Percentiles rank a stretch among this genome's conserved stretches.
Conservation (phyloP, 1,140 invertebrate genomes). For the Zophobas morio region DNA sequence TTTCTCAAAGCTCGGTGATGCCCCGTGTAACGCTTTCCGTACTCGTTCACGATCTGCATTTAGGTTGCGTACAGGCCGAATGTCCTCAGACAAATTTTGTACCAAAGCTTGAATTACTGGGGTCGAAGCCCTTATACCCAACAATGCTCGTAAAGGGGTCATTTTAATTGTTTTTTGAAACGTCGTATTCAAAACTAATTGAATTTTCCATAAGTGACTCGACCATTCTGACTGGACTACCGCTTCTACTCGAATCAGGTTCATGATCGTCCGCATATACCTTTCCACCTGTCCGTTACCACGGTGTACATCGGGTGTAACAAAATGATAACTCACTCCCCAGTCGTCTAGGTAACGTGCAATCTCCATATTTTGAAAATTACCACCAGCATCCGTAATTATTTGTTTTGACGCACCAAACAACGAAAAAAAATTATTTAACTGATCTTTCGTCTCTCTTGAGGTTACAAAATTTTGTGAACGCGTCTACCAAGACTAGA, state of each 20-base stretch:
- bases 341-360: slow-evolving; percentile 2
- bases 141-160: slow-evolving; percentile 27
- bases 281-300: slow-evolving; percentile 63
- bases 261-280: slow-evolving; percentile 51
- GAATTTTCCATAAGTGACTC: slow-evolving; percentile 46
- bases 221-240: slow-evolving; percentile 20
- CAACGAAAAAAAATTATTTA: slow-evolving; percentile 29
- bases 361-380: slow-evolving; percentile 12
- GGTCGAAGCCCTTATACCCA: slow-evolving; percentile 14
- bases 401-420: slow-evolving; percentile 54
- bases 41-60: neutral
- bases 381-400: slow-evolving; percentile 50
- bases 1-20: neutral
- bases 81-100: neutral
- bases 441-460: neutral
- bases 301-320: slow-evolving; percentile 55
- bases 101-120: neutral
- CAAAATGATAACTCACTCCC: slow-evolving; percentile 36
- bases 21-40: neutral
- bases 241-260: slow-evolving; percentile 55
- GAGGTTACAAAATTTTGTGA: slow-evolving; percentile 40
- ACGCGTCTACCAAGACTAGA: slow-evolving; percentile 38
- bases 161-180: slow-evolving; percentile 48
- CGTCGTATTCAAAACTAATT: slow-evolving; percentile 48
- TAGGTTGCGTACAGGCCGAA: neutral